Evolutionary conservation across 2,888 invertebrate genomes (phyloP).

Genomic region (Pomacea canaliculata): DNA sequence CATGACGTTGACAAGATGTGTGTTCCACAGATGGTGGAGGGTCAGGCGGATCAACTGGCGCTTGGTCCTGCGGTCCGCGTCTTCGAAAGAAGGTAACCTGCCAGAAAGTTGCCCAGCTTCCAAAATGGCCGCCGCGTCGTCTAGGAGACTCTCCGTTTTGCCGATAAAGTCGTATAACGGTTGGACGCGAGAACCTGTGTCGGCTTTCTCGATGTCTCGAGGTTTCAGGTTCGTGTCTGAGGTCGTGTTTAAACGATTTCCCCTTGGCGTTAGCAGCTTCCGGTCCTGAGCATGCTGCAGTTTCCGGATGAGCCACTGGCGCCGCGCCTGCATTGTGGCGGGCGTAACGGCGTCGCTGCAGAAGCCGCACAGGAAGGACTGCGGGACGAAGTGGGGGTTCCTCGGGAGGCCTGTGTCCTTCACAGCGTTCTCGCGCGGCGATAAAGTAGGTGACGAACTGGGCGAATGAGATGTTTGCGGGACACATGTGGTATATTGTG

Average conservation of each 20-base stretch:
- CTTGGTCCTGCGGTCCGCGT: not conserved
- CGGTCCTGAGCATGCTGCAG: too few relatives aligned
- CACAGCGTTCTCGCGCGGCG: not conserved
- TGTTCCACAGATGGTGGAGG: not conserved
- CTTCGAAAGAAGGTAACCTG: not conserved
- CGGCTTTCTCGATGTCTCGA: too few relatives aligned
- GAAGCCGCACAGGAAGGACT: slow-evolving; percentile 4
- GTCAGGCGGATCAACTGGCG: not conserved
- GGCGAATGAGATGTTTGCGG: slow-evolving; percentile 3
- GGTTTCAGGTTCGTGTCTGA: too few relatives aligned
- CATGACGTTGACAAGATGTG: not conserved
- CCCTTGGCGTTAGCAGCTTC: too few relatives aligned
- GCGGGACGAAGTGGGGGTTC: slow-evolving; percentile 1
- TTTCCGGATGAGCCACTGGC: too few relatives aligned
- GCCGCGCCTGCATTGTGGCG: too few relatives aligned
- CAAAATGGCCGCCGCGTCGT: slow-evolving; percentile 9
- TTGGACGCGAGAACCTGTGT: too few relatives aligned
- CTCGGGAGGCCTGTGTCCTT: not conserved
- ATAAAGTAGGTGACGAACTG: slow-evolving; percentile 13
- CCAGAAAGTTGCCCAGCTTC: not conserved
- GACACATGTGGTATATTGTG: not conserved
- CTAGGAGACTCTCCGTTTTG: not conserved
- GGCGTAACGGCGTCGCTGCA: not conserved
- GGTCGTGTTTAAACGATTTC: too few relatives aligned
- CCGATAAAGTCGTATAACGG: slow-evolving; percentile 5